Conservation (phyloP, 2,888 invertebrate species). For the Ommatoiulus sabulosus region DNA sequence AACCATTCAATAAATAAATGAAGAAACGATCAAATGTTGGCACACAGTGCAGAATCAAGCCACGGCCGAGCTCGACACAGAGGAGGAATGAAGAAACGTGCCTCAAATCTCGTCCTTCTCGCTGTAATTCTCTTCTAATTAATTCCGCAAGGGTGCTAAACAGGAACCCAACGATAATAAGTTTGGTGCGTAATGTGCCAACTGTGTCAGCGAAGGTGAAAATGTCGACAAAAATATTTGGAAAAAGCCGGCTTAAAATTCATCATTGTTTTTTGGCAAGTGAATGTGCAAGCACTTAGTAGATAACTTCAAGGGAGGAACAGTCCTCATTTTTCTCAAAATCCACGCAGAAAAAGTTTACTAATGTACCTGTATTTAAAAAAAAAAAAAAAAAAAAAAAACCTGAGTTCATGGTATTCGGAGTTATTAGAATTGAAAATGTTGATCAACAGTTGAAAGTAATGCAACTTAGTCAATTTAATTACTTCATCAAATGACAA, state of each 20-base stretch:
- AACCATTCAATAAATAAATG: neutral
- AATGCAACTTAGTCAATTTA: too few species aligned
- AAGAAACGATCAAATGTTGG: neutral
- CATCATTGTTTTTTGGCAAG: neutral
- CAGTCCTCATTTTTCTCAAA: too few species aligned
- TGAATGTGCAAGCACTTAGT: neutral
- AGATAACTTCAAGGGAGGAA: too few species aligned
- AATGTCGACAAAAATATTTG: neutral
- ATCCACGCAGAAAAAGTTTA: too few species aligned
- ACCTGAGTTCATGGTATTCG: too few species aligned
- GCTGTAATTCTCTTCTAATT: neutral
- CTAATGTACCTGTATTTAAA: too few species aligned
- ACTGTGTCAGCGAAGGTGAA: neutral
- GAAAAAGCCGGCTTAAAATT: neutral
- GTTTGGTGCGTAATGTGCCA: neutral
- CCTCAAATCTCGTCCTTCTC: neutral
- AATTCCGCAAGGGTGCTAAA: conserved; percentile 19
- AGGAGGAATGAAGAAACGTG: neutral
- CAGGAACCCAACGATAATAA: conserved; percentile 10
- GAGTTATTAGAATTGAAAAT: too few species aligned
- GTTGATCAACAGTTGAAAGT: too few species aligned
- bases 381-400: too few species aligned
- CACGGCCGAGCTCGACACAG: neutral
- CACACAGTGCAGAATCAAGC: neutral
- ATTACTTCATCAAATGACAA: too few species aligned